phyloP scores from a whole-genome alignment of 1,140 invertebrate genomes.

The Leptonema lineaticorne region DNA sequence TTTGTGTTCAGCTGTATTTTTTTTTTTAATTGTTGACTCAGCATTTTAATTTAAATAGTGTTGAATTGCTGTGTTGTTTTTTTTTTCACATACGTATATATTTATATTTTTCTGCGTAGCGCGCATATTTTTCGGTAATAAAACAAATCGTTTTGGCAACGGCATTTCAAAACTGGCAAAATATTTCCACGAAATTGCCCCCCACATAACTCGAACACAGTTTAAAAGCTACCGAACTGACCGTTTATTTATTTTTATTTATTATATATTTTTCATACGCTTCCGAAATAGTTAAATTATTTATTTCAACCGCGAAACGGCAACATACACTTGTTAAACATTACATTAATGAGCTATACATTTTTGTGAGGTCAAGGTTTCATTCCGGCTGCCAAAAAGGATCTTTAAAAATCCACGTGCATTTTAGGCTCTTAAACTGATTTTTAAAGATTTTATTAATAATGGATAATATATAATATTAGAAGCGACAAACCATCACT shows the following conservation, averaged over 20 bases:
- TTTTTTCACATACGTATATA: no score
- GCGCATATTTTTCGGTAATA: neutral
- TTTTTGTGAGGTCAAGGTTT: conserved; percentile 5
- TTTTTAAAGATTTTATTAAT: no score
- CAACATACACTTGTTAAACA: neutral
- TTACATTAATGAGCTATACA: conserved; percentile 5
- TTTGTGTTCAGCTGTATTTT: no score
- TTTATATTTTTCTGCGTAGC: no score
- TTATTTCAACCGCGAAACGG: neutral
- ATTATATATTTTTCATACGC: neutral
- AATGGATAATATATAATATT: no score
- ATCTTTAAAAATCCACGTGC: neutral
- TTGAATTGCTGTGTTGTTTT: no score
- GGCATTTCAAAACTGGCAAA: no score
- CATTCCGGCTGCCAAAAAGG: neutral
- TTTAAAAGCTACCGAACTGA: neutral
- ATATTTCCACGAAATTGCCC: no score
- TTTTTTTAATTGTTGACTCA: no score
- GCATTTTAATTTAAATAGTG: no score
- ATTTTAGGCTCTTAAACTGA: no score
- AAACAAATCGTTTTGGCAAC: conserved; percentile 1
- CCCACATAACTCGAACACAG: neutral
- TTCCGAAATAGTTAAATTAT: neutral
- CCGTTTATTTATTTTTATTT: neutral
- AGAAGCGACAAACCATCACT: neutral